Evolutionary conservation across 1,140 invertebrate species (phyloP), one percentile per base, ranked within the genome.

Genomic region (Euborellia annulipes): DNA sequence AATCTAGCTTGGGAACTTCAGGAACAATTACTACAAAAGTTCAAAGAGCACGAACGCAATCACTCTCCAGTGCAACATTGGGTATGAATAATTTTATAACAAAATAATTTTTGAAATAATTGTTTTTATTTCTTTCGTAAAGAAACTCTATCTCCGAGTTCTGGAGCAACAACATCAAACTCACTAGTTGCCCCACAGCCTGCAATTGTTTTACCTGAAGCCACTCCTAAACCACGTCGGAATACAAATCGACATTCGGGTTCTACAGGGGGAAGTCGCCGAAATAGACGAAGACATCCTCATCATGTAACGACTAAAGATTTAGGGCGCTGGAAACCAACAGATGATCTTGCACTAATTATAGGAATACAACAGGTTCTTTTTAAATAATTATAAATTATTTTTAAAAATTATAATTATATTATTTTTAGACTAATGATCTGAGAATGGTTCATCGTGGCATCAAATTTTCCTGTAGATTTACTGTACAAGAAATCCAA

Each of bases 391-490:
- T 6, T 27, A 27, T 11, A 27, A 27, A 27, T 27, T 27, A 27
- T 27, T 4, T 4, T 6, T 11, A 11, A 11, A 27, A 27, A 27
- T 27, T 4, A 27, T 27, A 27, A 27, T 27, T 6, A 27, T 27
- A 11, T 6, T 27, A 27, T 45, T 69, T 72, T 21, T 59, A 89
- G 76, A 86, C 86, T 4, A 87, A 85, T 66, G 88, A 94, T 61
- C 62, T 94, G 30, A 70, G 77, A 27, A 75, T 76, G 55, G 91
- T 98, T 6, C 85, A 95, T 60, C 68, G 84, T 50, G 89, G 90
- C 18, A 81, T 92, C 3, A 96, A 94, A 61, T 98, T 98, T 68
- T 93, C 92, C 0, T 94, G 90, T 59, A 79, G 85, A 50, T 98
- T 96, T 60, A 92, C 89, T 0, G 63, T 95, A 11, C 80, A 85